Evolutionary conservation across 2,113 vertebrate species (phyloP).

Genomic region (Podilymbus podiceps): DNA sequence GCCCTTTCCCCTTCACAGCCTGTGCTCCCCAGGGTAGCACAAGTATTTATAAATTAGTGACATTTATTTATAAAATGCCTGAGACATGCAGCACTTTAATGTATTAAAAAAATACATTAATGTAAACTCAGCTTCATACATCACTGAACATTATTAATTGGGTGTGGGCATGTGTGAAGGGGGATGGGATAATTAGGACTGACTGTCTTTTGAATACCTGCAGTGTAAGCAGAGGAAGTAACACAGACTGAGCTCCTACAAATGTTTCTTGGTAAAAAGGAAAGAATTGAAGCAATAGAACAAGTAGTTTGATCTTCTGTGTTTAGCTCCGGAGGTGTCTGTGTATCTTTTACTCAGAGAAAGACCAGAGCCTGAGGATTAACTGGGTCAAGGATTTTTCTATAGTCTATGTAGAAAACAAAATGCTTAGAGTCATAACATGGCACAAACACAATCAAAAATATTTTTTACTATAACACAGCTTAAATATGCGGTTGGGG

Average conservation of each 20-base stretch:
- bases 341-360: neutral
- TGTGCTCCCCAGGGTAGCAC: neutral
- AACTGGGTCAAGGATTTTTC: neutral
- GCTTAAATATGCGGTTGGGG: neutral
- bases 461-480: neutral
- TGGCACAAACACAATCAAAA: neutral
- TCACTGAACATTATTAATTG: slow-evolving; percentile 68
- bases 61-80: slow-evolving; percentile 57
- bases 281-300: neutral
- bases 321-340: neutral
- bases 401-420: neutral
- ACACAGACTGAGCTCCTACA: slow-evolving; percentile 2
- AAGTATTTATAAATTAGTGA: slow-evolving; percentile 58
- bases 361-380: slow-evolving; percentile 29
- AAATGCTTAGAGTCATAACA: neutral
- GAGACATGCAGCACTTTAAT: slow-evolving; percentile 10
- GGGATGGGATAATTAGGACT: slow-evolving; percentile 55
- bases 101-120: slow-evolving; percentile 55
- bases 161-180: slow-evolving; percentile 47
- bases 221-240: slow-evolving; percentile 54
- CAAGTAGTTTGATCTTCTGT: neutral
- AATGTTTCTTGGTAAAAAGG: slow-evolving; percentile 7
- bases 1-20: slow-evolving; percentile 39
- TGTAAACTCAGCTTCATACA: slow-evolving; percentile 59
- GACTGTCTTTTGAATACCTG: slow-evolving; percentile 50